phyloP scores from a whole-genome alignment of 2,113 vertebrate genomes.

The Poecilia latipinna region DNA sequence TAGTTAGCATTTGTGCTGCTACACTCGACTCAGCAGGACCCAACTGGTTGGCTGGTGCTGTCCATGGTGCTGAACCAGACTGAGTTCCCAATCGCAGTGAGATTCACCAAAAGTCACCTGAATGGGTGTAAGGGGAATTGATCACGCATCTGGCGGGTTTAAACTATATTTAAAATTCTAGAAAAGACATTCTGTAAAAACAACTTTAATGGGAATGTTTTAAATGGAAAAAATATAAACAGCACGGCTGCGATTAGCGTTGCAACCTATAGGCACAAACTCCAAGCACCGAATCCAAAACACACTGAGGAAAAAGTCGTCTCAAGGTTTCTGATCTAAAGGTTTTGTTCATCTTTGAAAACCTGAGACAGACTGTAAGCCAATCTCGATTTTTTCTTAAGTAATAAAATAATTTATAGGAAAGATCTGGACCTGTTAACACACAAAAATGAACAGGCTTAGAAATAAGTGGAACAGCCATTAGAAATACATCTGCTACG shows the following conservation, averaged over 20 bases:
- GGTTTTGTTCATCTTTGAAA: neutral
- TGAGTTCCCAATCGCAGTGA: neutral
- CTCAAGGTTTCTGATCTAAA: neutral
- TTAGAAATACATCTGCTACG: too few species aligned
- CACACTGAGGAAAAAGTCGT: neutral
- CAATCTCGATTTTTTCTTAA: too few species aligned
- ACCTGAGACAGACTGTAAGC: neutral
- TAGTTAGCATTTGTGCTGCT: too few species aligned
- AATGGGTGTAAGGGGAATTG: neutral
- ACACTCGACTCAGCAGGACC: neutral
- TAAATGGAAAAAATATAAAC: neutral
- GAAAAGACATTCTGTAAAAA: too few species aligned
- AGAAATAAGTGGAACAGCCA: too few species aligned
- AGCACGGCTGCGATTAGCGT: neutral
- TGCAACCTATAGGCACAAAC: neutral
- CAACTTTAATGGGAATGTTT: neutral
- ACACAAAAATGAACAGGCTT: too few species aligned
- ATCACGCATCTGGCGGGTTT: neutral
- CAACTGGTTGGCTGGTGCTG: constrained; percentile 16
- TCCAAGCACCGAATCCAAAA: neutral
- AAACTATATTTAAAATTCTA: too few species aligned
- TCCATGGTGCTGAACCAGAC: constrained; percentile 54
- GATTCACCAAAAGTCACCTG: neutral
- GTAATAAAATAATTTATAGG: neutral
- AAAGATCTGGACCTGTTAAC: too few species aligned